Conservation (phyloP, 2,888 invertebrate genomes). For the Beris chalybata region DNA sequence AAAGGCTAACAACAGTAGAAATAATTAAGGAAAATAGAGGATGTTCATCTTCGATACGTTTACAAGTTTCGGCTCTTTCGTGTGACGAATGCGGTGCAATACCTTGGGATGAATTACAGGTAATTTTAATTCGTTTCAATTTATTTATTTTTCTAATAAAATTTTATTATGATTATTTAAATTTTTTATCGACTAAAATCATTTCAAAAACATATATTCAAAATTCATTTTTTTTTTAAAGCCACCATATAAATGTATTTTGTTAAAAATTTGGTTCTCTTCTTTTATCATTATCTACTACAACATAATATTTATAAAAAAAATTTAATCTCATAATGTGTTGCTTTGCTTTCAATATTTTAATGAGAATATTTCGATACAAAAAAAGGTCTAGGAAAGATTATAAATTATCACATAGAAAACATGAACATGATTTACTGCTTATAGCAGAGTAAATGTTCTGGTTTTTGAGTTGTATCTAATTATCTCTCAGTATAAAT, state of each 20-base stretch:
- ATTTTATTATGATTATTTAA: constrained; percentile 7
- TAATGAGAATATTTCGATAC: not conserved
- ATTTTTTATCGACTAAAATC: not conserved
- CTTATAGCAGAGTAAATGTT: no score
- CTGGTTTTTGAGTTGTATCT: no score
- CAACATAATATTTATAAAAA: constrained; percentile 31
- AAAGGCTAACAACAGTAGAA: constrained; percentile 75
- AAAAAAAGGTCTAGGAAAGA: no score
- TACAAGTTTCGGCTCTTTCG: constrained; percentile 71
- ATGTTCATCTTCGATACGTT: constrained; percentile 66
- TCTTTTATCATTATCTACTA: constrained; percentile 23
- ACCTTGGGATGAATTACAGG: constrained; percentile 95
- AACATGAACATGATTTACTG: no score
- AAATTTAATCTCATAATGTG: constrained; percentile 38
- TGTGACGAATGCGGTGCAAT: constrained; percentile 85
- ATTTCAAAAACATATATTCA: not conserved
- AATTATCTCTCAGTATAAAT: no score
- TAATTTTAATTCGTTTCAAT: constrained; percentile 52
- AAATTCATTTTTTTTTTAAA: constrained; percentile 18
- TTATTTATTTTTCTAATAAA: constrained; percentile 3
- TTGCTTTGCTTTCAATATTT: constrained; percentile 23
- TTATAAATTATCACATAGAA: no score
- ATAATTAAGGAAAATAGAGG: constrained; percentile 71
- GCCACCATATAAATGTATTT: not conserved
- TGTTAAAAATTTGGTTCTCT: constrained; percentile 26